Evolutionary conservation across 1,140 invertebrate genomes (phyloP), one percentile per base, ranked within the genome.

Genomic region (Dicyema japonicum): DNA sequence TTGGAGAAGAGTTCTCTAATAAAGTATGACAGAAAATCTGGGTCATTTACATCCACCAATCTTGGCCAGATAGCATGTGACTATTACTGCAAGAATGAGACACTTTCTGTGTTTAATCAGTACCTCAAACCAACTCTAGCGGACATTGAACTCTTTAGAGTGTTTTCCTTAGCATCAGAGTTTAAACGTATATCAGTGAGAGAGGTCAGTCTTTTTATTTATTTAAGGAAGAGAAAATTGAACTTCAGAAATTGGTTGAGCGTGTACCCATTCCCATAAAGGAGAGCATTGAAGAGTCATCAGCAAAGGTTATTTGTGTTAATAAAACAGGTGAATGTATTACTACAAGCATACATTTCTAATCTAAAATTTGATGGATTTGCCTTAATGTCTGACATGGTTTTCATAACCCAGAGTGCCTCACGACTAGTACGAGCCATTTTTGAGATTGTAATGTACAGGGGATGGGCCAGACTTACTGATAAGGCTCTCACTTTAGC

Each of bases 311-410:
- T 32, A 36, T 31, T 27, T 11, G 16, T 32, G 23, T 22, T 21
- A 30, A 5, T 26, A 16, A 33, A 33, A 11, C 30, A 45, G 43
- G 72, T 88, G 3, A 74, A 74, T 42, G 75, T 88, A 5, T 48
- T 92, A 3, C 56, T 94, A 3, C 80, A 94, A 51, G 80, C 82
- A 1, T 94, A 92, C 47, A 92, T 97, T 28, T 94, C 82, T 0
- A 82, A 94, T 43, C 47, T 97, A 22, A 92, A 94, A 50, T 54
- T 97, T 19, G 85, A 94, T 47, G 82, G 85, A 8, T 90, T 94
- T 49, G 80, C 82, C 1, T 52, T 97, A 3, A 85, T 92, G 72
- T 72, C 78, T 0, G 88, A 97, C 47, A 94, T 94, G 85, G 76
- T 94, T 1, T 97, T 76, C 42, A 75, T 97, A 0, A 92, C 85